Conservation (phyloP, 2,797 vertebrate genomes). For the Rhinophrynus dorsalis region DNA sequence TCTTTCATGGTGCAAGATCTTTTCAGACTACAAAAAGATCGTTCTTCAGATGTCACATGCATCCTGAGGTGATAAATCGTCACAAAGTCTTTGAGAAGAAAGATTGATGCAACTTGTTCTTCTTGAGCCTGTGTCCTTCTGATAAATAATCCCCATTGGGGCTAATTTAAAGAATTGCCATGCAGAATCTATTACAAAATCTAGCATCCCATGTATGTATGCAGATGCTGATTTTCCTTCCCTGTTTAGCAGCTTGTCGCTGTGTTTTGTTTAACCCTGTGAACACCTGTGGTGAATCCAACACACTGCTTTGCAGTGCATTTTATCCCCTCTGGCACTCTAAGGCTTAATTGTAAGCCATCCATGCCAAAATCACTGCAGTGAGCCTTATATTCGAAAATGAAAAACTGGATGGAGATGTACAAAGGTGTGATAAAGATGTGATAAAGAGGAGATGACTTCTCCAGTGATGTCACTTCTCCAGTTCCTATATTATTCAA, state of each 20-base stretch:
- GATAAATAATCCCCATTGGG: slow-evolving; percentile 7
- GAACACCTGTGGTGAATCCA: no score
- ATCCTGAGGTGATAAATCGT: neutral
- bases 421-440: no score
- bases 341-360: no score
- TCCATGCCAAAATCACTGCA: no score
- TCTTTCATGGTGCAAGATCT: neutral
- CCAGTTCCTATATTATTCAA: no score
- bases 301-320: no score
- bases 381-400: no score
- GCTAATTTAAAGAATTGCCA: slow-evolving; percentile 7
- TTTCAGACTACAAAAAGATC: neutral
- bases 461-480: no score
- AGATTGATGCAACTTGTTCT: neutral
- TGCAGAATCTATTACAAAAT: neutral
- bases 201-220: neutral
- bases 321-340: no score
- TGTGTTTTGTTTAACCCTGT: no score
- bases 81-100: neutral
- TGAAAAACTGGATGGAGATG: no score
- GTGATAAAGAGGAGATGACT: no score
- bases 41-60: neutral
- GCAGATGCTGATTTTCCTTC: neutral
- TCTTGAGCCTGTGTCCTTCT: neutral
- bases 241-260: neutral